Conservation (phyloP, 37 sponge, comb jelly and placozoan species). For the Crambe crambe region DNA sequence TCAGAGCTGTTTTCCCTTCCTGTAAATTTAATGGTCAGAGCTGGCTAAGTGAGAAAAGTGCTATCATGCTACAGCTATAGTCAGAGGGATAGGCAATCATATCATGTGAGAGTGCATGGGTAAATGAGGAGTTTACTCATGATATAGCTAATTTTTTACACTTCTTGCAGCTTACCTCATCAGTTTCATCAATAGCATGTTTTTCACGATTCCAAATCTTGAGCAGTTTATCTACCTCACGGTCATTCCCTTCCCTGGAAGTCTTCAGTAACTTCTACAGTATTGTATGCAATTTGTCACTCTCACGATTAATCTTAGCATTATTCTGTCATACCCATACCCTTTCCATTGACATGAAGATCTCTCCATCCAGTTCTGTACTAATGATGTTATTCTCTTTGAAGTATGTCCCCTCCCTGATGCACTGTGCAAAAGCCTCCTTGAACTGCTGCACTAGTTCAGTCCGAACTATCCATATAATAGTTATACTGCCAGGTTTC, state of each 20-base stretch:
- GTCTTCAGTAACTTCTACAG: neutral
- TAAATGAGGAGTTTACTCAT: neutral
- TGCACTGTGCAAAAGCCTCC: neutral
- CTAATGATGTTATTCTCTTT: neutral
- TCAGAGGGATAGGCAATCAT: neutral
- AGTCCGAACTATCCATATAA: neutral
- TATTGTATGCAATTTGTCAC: neutral
- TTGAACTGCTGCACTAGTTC: neutral
- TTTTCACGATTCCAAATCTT: neutral
- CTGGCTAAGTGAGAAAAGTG: neutral
- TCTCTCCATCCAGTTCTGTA: neutral
- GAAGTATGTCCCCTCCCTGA: neutral
- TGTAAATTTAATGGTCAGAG: neutral
- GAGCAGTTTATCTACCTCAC: neutral
- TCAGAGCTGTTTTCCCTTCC: constrained; percentile 12
- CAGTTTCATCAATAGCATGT: neutral
- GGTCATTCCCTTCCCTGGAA: neutral
- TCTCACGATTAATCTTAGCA: neutral
- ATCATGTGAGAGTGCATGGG: neutral
- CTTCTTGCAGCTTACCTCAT: neutral
- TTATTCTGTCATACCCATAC: neutral
- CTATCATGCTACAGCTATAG: neutral
- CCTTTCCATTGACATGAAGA: constrained; percentile 17
- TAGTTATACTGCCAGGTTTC: neutral
- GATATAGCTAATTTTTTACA: neutral